Base-by-base conservation (phyloP, 1,140 invertebrate species). In the Zaprionus davidi region DNA sequence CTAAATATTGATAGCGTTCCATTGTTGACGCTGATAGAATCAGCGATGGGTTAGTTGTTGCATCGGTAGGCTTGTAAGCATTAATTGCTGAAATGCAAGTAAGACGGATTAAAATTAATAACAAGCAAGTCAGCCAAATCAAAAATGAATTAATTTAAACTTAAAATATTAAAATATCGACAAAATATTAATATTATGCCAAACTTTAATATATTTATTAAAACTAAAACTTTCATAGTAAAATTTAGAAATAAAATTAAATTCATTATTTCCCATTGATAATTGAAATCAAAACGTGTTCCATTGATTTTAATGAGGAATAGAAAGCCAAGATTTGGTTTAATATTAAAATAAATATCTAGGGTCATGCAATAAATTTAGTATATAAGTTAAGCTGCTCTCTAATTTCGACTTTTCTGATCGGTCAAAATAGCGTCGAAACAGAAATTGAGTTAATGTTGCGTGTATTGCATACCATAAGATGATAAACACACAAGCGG, bases 1-100 rank as follows among this genome's bases (percentile, higher is more conserved):
- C 96, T 44, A 99, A 93, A 75, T 96, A 94, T 85, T 97, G 95
- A 93, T 99, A 99, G 90, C 98, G 97, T 20, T 97, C 96, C 95
- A 99, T 96, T 87, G 95, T 96, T 26, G 99, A 97, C n/a, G 99
- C 99, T 77, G 97, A 96, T 67, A 99, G 94, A 76, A 99, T 99
- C 5, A 99, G 94, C 4, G 99, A 99, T 13, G 99, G 99, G 94
- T 99, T 99, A 36, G 99, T 99, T 1, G 99, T 99, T 20, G 99
- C 99, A 96, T 99, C 99, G 17, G 98, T 99, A 22, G 99, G 99
- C 92, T 98, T 97, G 93, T 98, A 99, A 81, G 97, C 96, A 93
- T 98, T 97, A 95, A 99, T 99, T 6, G 97, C 99, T 99, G 26
- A 55, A 76, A 76, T 9, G n/a, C 6, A 15, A 17, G n/a, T 36